Percentiles rank a stretch among this genome's conserved stretches.
Evolutionary conservation across 35 echinoderm and acorn worm species (phyloP).

Genomic region (Stichopus chloronotus): DNA sequence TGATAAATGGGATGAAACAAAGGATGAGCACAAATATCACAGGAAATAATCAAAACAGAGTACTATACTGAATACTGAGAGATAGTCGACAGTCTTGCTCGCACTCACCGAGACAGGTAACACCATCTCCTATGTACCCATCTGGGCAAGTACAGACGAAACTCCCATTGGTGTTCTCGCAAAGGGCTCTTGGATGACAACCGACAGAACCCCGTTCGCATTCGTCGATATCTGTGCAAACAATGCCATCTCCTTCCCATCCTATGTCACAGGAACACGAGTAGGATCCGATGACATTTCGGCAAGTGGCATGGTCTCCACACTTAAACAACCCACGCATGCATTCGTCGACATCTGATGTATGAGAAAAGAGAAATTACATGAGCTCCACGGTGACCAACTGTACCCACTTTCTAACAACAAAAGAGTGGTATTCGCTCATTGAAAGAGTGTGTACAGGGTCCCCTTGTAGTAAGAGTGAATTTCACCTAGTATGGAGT

Average conservation of each 20-base stretch:
- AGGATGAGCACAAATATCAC: no score
- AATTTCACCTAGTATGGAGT: not conserved
- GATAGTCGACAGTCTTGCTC: not conserved
- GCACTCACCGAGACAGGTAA: constrained; percentile 70
- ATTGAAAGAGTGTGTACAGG: not conserved
- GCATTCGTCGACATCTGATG: constrained; percentile 87
- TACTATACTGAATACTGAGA: no score
- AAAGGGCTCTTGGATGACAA: constrained; percentile 74
- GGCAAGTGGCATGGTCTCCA: constrained; percentile 61
- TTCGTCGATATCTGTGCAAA: constrained; percentile 76
- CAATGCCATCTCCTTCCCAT: constrained; percentile 55
- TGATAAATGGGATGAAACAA: no score
- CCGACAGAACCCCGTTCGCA: constrained; percentile 18
- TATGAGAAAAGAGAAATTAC: not conserved
- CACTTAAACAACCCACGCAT: constrained; percentile 50
- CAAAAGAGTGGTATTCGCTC: not conserved
- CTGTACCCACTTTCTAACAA: not conserved
- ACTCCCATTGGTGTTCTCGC: constrained; percentile 72
- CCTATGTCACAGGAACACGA: constrained; percentile 70
- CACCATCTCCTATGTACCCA: constrained; percentile 76
- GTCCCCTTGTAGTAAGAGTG: not conserved
- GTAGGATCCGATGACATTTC: constrained; percentile 70
- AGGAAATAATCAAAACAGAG: no score
- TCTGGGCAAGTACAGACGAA: constrained; percentile 66
- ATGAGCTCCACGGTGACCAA: not conserved